Base-by-base conservation (phyloP, 2,888 invertebrate species). In the Drosophila paranaensis region DNA sequence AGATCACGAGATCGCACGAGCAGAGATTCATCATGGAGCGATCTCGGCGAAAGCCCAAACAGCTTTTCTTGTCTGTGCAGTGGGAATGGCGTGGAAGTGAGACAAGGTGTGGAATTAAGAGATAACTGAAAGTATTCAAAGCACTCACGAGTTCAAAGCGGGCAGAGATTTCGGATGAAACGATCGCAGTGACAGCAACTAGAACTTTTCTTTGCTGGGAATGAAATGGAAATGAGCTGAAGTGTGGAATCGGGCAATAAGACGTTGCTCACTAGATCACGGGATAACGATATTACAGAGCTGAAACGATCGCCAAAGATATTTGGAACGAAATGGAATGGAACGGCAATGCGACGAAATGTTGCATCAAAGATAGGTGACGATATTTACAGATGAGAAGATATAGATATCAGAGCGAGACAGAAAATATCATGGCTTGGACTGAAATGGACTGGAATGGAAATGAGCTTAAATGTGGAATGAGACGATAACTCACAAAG, bases 1-100 rank as follows among this genome's bases (percentile, higher is more conserved):
- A 75, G 71, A 71, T 71, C 71, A 39, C 57, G 57, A 56, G 67
- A 69, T 60, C 40, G 14, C 10, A 8, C 30, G n/a, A 16, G 25
- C 50, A 67, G 27, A 53, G 16, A 67, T 63, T 37, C 37, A 62
- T 62, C 61, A 61, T 42, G 37, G 51, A 50, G n/a, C 33, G 50
- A 33, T 50, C 50, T 20, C 3, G 6, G 50, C 50, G 33, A 50
- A 50, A 33, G 33, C 16, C 50, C 16, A 0, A 16, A 33, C 33
- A 33, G 16, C 50, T 50, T 50, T 50, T 50, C 33, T 13, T 53
- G 51, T 20, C 51, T 13, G 2, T 3, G 37, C 33, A 14, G 10
- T 25, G 37, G 20, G 11, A 45, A 45, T 45, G 48, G 30, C 6
- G 48, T 48, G 58, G 11, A 35, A 43, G 14, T 0, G 35, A 27